Base-by-base conservation (phyloP, 2,888 invertebrate species). In the Oxyteleia sp. region DNA sequence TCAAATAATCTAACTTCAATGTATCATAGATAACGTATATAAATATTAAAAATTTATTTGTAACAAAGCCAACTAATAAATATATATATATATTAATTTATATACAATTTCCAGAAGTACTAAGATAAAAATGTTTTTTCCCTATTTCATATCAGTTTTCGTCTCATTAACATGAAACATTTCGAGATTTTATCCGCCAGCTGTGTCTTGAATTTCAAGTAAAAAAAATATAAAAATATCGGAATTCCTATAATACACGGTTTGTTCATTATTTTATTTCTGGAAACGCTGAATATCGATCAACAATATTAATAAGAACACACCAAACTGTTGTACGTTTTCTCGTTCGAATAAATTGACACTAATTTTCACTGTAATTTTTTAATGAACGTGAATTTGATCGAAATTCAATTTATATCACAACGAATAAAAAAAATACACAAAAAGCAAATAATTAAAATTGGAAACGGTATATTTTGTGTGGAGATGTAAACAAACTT, bases 261-360 rank as follows among this genome's bases (percentile, higher is more conserved):
- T 51, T 35, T 38, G 23, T 51, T 26, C 20, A 35, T 64, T 51
- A 15, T 51, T 41, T 45, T 55, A 68, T 68, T 71, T 71, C 15
- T 53, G 43, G 13, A 41, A 68, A 51, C 4, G n/a, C 38, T 38
- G 32, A 32, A 32, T 32, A 32, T 38, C 57, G 5, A 13, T 57
- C 57, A 29, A 57, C 38, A n/a, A 20, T 57, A 20, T 45, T 10
- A 45, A 3, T 45, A 32, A 45, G 68, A 68, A 68, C 18, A 18
- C 18, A n/a, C 23, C 10, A 4, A 32, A 38, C 20, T 10, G 32
- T 23, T 13, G 53, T 41, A 26, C 29, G n/a, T 18, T 57, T 47
- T 69, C 11, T 32, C 20, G 47, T 11, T 49, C 49, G 49, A 57
- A 59, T 59, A 59, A 71, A 71, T 59, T 59, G 59, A 57, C 49